Evolutionary conservation across 1,140 invertebrate genomes (phyloP).

Genomic region (Heliothis subflexa): DNA sequence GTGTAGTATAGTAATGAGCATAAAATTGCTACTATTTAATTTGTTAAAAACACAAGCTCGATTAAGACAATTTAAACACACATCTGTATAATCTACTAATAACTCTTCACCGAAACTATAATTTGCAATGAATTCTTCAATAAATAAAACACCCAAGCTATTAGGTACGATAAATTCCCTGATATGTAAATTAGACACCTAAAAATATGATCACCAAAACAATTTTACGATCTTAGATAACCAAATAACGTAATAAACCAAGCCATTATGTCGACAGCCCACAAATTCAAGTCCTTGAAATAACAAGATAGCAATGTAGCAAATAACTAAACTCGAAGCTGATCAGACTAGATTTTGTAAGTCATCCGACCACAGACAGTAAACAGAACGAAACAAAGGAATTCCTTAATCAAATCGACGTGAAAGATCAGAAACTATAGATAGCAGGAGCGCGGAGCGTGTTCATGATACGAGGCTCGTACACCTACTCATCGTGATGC

Average conservation of each 20-base stretch:
- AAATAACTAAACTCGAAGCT: slow-evolving; percentile 28
- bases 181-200: slow-evolving; percentile 20
- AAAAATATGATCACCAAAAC: slow-evolving; percentile 14
- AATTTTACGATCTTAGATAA: slow-evolving; percentile 22
- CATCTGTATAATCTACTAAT: not conserved
- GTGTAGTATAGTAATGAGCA: too few relatives aligned
- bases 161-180: slow-evolving; percentile 1
- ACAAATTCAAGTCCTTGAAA: slow-evolving; percentile 26
- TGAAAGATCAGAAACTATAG: slow-evolving; percentile 60
- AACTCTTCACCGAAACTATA: not conserved
- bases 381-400: slow-evolving; percentile 71
- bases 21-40: too few relatives aligned
- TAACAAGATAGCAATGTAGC: slow-evolving; percentile 1
- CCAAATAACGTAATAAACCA: slow-evolving; percentile 30
- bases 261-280: slow-evolving; percentile 8
- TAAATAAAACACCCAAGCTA: not conserved
- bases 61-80: not conserved
- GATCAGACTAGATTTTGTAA: slow-evolving; percentile 43
- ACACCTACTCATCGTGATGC: slow-evolving; percentile 74
- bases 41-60: too few relatives aligned
- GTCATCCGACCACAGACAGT: slow-evolving; percentile 43
- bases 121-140: not conserved
- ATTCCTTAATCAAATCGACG: slow-evolving; percentile 69
- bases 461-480: slow-evolving; percentile 52
- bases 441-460: slow-evolving; percentile 57